Conservation (phyloP, 2,797 vertebrate species). For the Chiroxiphia lanceolata region DNA sequence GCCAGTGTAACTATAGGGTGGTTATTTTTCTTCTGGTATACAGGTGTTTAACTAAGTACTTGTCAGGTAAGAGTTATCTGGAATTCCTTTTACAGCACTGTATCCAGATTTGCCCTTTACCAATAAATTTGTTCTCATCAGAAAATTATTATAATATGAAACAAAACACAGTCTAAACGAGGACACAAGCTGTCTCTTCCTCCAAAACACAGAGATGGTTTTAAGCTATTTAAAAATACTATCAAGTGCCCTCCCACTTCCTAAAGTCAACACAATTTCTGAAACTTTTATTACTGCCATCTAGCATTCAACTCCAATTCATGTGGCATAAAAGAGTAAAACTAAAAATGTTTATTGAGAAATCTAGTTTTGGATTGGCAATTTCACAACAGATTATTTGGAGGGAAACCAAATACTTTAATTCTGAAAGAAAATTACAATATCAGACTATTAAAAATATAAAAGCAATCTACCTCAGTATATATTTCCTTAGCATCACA, state of each 20-base stretch:
- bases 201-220: background rate
- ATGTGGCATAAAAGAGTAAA: background rate
- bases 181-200: background rate
- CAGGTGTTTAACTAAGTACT: background rate
- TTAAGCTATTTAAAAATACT: background rate
- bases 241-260: rapidly evolving
- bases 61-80: background rate
- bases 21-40: background rate
- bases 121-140: background rate
- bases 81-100: background rate
- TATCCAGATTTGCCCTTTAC: background rate
- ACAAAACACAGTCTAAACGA: background rate
- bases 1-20: background rate
- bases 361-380: background rate
- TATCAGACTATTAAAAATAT: background rate
- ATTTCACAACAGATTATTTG: background rate
- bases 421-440: background rate
- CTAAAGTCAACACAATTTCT: background rate
- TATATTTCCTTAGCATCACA: background rate
- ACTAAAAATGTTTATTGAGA: background rate
- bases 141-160: background rate
- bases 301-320: background rate
- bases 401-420: background rate
- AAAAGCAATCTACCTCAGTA: background rate
- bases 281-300: background rate